Evolutionary conservation across 2,113 vertebrate species (phyloP).

Genomic region (Hyaena hyaena): DNA sequence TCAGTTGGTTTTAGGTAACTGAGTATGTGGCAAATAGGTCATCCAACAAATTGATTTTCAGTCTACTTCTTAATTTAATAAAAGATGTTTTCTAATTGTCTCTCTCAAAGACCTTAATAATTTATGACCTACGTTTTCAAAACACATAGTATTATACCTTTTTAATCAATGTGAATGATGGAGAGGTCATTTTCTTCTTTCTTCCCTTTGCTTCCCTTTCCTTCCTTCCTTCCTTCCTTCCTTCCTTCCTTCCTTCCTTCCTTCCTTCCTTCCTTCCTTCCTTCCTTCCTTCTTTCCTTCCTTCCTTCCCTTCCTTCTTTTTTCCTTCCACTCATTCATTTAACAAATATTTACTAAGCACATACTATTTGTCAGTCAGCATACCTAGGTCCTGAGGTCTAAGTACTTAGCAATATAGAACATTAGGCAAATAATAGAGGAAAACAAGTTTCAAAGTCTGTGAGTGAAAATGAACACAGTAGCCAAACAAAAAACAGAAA

Average conservation of each 20-base stretch:
- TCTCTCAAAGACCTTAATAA: background rate
- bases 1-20: background rate
- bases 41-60: background rate
- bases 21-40: background rate
- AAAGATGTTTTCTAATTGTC: background rate
- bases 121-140: background rate
- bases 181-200: background rate
- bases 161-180: background rate
- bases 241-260: background rate
- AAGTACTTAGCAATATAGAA: background rate
- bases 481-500: background rate
- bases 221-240: background rate
- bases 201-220: too few species aligned
- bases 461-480: background rate
- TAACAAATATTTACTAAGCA: slow-evolving; percentile 2
- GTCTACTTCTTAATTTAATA: background rate
- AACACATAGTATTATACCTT: background rate
- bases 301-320: background rate
- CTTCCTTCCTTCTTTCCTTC: background rate
- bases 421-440: background rate
- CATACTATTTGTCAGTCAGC: background rate
- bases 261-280: background rate
- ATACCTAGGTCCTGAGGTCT: background rate
- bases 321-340: background rate
- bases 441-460: background rate